Evolutionary conservation across 2,113 vertebrate genomes (phyloP), one percentile per base, ranked within the genome.

Genomic region (Bubo bubo): DNA sequence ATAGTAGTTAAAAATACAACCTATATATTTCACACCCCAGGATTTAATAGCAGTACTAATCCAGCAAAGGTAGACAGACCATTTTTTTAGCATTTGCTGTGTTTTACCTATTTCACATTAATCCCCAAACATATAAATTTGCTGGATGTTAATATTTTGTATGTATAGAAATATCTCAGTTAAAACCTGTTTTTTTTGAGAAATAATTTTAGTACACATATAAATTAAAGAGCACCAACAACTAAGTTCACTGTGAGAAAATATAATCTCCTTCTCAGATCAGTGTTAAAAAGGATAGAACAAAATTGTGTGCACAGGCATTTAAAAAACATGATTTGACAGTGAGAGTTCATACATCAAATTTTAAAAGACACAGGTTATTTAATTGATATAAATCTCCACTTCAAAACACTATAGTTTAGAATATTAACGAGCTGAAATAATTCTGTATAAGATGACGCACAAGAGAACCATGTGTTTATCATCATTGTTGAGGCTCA

Each of bases 171-270:
- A 93, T 85, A 94, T 60, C 50, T 68, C 79, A 93, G 49, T 84
- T 90, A 64, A 86, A 92, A 35, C 45, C 41, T 91, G 37, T 79
- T 43, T 82, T 93, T 94, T 86, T 53, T 83, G 14, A 93, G 73
- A 96, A 97, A 96, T 83, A 95, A 90, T 86, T 97, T 96, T 68
- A 77, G 20, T 72, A 53, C 41, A 86, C 28, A 52, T 71, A 95
- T 84, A 95, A 79, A 80, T 30, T 45, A 66, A 95, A 95, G 35
- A 68, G 59, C 67, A 97, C 20, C 39, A 76, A 34, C 81, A 96
- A 95, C 23, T 92, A 89, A 80, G 9, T 45, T 27, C 21, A 80
- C n/a, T 73, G 43, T 79, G 27, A 95, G 84, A 87, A 96, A 88
- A 72, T 27, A 88, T 30, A 86, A 34, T 24, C 96, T 84, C 58